These are phyloP conservation scores for Gryllus longicercus DNA, from an alignment of 2,888 invertebrate species.

Conservation along the genomic window DNA sequence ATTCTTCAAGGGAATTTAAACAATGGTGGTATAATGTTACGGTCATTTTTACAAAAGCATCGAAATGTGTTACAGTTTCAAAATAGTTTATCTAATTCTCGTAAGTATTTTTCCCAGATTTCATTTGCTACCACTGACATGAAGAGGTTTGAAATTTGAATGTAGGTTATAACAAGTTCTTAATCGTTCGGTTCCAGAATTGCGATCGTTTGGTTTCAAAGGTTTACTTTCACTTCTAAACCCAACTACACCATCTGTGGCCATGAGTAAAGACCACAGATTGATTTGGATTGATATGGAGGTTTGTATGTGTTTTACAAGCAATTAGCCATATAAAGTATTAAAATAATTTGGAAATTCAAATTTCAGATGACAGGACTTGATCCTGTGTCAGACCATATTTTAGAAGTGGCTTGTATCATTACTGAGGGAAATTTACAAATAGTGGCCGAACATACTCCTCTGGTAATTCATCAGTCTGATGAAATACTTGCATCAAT, in stretches of 20 bases:
- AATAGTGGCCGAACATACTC: conserved; percentile 69
- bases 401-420: conserved; percentile 86
- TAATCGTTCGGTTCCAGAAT: not conserved
- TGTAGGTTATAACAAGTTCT: no score
- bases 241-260: not conserved
- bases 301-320: conserved; percentile 1
- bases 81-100: not conserved
- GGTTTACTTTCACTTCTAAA: not conserved
- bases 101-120: not conserved
- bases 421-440: conserved; percentile 80
- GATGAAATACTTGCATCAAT: conserved; percentile 68
- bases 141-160: no score
- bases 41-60: no score
- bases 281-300: conserved; percentile 32
- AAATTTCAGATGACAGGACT: conserved; percentile 80
- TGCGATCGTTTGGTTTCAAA: not conserved
- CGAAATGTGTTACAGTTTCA: no score
- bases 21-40: no score
- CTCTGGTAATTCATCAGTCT: conserved; percentile 74
- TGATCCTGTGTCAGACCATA: conserved; percentile 68
- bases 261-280: not conserved
- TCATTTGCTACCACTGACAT: not conserved
- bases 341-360: not conserved
- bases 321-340: not conserved
- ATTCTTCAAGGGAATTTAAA: not conserved